Conservation (phyloP, 2,888 invertebrate genomes). For the Rhagonycha lutea region DNA sequence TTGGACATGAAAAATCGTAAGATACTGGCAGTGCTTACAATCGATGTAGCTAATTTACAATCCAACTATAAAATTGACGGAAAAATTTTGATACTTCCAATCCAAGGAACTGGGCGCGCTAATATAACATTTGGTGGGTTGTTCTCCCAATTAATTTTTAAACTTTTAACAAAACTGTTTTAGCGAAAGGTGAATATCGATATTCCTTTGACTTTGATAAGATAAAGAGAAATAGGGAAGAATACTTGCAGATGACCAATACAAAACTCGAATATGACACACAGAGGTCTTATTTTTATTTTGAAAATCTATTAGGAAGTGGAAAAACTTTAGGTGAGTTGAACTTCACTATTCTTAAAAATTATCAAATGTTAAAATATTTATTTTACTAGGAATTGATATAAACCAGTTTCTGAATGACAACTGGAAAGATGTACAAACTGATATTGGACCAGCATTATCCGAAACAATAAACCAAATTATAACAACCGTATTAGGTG, state of each 20-base stretch:
- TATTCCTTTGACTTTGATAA: conserved; percentile 41
- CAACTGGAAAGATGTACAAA: conserved; percentile 51
- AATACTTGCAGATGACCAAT: conserved; percentile 36
- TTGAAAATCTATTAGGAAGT: conserved; percentile 38
- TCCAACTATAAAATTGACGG: conserved; percentile 46
- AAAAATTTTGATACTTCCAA: conserved; percentile 42
- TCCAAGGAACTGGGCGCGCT: conserved; percentile 44
- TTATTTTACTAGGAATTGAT: conserved; percentile 41
- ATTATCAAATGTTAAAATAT: neutral
- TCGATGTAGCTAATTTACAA: conserved; percentile 33
- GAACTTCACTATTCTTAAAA: too few relatives aligned
- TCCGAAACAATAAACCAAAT: conserved; percentile 42
- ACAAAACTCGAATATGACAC: conserved; percentile 33
- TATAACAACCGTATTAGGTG: conserved; percentile 32
- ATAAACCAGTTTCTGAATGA: conserved; percentile 55
- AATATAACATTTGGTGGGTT: conserved; percentile 44
- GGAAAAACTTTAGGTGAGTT: conserved; percentile 34
- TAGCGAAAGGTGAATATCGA: conserved; percentile 34
- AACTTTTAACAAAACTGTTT: neutral
- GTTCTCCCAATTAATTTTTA: neutral
- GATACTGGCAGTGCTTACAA: conserved; percentile 28
- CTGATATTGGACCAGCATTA: conserved; percentile 49
- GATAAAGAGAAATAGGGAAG: conserved; percentile 35
- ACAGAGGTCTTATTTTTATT: conserved; percentile 34
- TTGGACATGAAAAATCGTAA: conserved; percentile 31